phyloP scores from a whole-genome alignment of 2,888 invertebrate species.

The Agrotis exclamationis region DNA sequence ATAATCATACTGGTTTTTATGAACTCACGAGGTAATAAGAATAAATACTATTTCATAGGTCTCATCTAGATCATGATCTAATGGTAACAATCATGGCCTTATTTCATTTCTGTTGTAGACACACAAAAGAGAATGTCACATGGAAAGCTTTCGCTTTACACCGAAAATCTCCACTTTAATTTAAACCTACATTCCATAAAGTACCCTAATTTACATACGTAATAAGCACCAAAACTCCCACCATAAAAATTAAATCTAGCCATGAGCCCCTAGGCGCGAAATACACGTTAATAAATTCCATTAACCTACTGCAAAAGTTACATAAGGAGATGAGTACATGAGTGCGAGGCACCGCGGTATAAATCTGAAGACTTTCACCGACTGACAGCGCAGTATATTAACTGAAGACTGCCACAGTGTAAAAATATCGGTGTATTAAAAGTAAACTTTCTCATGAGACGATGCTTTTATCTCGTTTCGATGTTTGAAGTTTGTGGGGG shows the following conservation, averaged over 20 bases:
- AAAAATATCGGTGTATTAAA: slow-evolving; percentile 57
- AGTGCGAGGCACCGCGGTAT: slow-evolving; percentile 64
- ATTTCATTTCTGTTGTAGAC: neutral
- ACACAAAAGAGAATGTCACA: neutral
- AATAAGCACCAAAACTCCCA: slow-evolving; percentile 20
- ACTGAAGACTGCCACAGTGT: slow-evolving; percentile 67
- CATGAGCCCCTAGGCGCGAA: slow-evolving; percentile 52
- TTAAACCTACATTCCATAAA: neutral
- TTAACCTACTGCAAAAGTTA: slow-evolving; percentile 70
- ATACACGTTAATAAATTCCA: slow-evolving; percentile 78
- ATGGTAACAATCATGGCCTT: no score
- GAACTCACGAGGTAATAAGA: no score
- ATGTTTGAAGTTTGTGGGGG: slow-evolving; percentile 34
- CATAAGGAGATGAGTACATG: slow-evolving; percentile 73
- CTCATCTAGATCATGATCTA: no score
- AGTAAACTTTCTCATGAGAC: slow-evolving; percentile 36
- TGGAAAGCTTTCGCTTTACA: neutral
- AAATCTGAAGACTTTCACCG: slow-evolving; percentile 80
- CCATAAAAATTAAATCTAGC: slow-evolving; percentile 43
- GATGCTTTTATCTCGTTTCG: slow-evolving; percentile 32
- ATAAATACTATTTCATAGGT: no score
- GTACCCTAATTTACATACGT: slow-evolving; percentile 17
- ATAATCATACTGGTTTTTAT: no score
- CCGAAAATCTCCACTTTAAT: no score
- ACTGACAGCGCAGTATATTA: slow-evolving; percentile 77